Conservation (phyloP, 2,113 vertebrate genomes). For the Phylloscopus trochilus region DNA sequence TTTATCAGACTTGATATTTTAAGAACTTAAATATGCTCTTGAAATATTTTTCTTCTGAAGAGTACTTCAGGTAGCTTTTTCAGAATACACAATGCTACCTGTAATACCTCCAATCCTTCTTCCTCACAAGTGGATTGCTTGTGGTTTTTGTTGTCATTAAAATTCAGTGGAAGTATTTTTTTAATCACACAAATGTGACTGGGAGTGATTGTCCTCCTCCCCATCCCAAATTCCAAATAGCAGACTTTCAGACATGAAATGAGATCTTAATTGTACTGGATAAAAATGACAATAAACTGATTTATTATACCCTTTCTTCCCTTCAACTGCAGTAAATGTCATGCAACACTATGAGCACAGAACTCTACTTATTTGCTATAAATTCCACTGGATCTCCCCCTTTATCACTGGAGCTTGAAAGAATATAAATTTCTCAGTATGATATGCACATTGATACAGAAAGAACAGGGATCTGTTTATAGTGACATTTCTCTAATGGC, state of each 20-base stretch:
- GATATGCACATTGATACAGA: not conserved
- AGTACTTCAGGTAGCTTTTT: not conserved
- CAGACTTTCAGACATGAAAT: not conserved
- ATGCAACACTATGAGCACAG: not conserved
- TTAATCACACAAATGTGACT: not conserved
- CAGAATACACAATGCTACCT: not conserved
- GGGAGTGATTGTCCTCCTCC: not conserved
- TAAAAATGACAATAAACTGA: not conserved
- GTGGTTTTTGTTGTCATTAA: not conserved
- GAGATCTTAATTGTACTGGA: slow-evolving; percentile 1
- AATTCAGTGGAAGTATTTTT: not conserved
- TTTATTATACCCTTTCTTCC: not conserved
- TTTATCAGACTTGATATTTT: not conserved
- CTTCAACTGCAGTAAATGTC: slow-evolving; percentile 17
- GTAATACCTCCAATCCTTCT: not conserved
- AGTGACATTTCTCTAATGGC: not conserved
- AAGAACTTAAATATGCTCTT: not conserved
- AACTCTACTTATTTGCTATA: not conserved
- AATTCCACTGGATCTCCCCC: not conserved
- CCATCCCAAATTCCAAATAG: not conserved
- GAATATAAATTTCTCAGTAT: not conserved
- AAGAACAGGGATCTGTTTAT: not conserved
- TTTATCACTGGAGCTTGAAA: not conserved
- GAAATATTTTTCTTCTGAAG: not conserved
- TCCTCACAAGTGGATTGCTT: not conserved